Evolutionary conservation across 2,888 invertebrate genomes (phyloP).

Genomic region (Gymnocheta viridis): DNA sequence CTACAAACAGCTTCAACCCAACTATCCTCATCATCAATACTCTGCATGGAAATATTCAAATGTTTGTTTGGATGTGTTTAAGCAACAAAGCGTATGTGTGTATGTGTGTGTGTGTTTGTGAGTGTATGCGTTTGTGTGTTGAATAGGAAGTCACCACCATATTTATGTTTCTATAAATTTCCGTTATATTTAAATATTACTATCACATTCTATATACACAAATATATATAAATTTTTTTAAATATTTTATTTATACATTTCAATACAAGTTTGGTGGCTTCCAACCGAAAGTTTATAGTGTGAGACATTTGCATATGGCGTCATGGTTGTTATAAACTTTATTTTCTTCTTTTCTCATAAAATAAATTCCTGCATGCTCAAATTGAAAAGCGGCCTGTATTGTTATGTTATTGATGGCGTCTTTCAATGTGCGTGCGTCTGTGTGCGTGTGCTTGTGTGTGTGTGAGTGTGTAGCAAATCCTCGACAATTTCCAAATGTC

Average conservation of each 20-base stretch:
- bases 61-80: neutral
- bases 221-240: no score
- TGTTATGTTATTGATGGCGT: conserved; percentile 65
- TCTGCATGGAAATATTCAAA: conserved; percentile 13
- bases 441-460: conserved; percentile 23
- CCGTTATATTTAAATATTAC: conserved; percentile 62
- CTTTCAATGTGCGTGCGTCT: conserved; percentile 25
- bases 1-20: conserved; percentile 45
- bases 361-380: conserved; percentile 49
- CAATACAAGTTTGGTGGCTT: conserved; percentile 39
- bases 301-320: conserved; percentile 75
- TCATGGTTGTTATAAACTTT: conserved; percentile 71
- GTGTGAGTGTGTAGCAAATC: conserved; percentile 52
- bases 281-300: conserved; percentile 16
- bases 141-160: conserved; percentile 66
- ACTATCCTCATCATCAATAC: conserved; percentile 59
- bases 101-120: neutral
- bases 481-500: conserved; percentile 74
- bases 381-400: conserved; percentile 44
- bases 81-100: neutral
- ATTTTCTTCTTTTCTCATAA: conserved; percentile 4
- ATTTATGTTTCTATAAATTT: conserved; percentile 65
- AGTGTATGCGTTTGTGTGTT: neutral
- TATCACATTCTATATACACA: conserved; percentile 56
- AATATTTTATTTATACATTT: conserved; percentile 31